phyloP scores from a whole-genome alignment of 2,888 invertebrate species.

The Hypena proboscidalis region DNA sequence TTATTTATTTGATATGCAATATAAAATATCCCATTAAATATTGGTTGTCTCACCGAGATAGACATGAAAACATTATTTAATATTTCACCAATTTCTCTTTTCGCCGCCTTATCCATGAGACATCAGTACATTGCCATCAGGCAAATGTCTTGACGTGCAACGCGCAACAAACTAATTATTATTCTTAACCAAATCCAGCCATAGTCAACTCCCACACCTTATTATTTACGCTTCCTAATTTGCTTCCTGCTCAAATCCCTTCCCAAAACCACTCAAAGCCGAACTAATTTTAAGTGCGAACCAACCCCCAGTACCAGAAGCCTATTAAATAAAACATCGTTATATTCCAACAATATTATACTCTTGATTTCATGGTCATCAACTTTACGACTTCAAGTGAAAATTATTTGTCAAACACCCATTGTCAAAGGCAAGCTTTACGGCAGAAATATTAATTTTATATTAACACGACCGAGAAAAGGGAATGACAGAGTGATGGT shows the following conservation, averaged over 20 bases:
- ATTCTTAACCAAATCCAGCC: too few species aligned
- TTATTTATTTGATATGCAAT: too few species aligned
- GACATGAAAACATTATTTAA: too few species aligned
- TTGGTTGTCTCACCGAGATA: too few species aligned
- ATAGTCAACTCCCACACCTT: too few species aligned
- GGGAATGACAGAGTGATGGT: conserved; percentile 77
- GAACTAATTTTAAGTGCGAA: conserved; percentile 6
- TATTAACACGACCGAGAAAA: conserved; percentile 77
- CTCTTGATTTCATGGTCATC: conserved; percentile 56
- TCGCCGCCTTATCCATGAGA: too few species aligned
- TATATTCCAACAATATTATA: conserved; percentile 23
- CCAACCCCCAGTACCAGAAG: conserved; percentile 8
- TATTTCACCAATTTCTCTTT: too few species aligned
- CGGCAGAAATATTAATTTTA: conserved; percentile 77
- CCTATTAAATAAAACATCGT: conserved; percentile 10
- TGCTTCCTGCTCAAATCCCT: background rate
- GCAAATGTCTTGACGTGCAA: too few species aligned
- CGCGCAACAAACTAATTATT: too few species aligned
- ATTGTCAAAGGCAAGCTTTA: conserved; percentile 48
- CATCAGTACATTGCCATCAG: too few species aligned
- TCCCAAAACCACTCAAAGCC: conserved; percentile 2
- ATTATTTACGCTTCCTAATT: too few species aligned
- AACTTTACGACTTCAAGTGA: conserved; percentile 53
- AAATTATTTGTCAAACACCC: conserved; percentile 59
- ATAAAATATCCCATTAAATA: too few species aligned